phyloP scores from a whole-genome alignment of 1,140 invertebrate genomes.

The Metopolophium dirhodum region DNA sequence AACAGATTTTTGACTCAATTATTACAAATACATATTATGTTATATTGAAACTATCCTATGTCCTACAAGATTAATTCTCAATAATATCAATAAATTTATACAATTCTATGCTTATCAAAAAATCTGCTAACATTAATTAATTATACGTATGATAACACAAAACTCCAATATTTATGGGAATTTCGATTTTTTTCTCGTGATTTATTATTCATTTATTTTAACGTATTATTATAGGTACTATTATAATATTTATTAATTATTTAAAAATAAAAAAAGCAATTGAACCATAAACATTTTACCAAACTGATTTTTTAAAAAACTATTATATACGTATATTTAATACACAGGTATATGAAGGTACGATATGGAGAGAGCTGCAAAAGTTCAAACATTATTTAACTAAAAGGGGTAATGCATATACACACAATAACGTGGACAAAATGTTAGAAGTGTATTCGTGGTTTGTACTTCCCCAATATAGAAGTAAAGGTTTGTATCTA shows the following conservation, averaged over 20 bases:
- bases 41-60: neutral
- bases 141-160: too few species aligned
- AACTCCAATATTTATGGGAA: too few species aligned
- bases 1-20: neutral
- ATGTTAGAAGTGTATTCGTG: conserved; percentile 29
- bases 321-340: neutral
- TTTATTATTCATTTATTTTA: neutral
- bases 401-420: neutral
- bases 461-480: conserved; percentile 25
- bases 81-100: neutral
- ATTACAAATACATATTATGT: neutral
- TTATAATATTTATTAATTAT: neutral
- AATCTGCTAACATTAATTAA: neutral
- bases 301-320: neutral
- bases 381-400: conserved; percentile 19
- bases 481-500: conserved; percentile 20
- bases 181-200: neutral
- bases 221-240: neutral
- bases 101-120: neutral
- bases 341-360: conserved; percentile 7
- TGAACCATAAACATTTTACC: neutral
- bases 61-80: neutral
- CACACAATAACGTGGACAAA: neutral
- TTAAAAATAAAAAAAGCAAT: neutral
- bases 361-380: neutral